phyloP scores from a whole-genome alignment of 1,140 invertebrate species.

The Apis laboriosa region DNA sequence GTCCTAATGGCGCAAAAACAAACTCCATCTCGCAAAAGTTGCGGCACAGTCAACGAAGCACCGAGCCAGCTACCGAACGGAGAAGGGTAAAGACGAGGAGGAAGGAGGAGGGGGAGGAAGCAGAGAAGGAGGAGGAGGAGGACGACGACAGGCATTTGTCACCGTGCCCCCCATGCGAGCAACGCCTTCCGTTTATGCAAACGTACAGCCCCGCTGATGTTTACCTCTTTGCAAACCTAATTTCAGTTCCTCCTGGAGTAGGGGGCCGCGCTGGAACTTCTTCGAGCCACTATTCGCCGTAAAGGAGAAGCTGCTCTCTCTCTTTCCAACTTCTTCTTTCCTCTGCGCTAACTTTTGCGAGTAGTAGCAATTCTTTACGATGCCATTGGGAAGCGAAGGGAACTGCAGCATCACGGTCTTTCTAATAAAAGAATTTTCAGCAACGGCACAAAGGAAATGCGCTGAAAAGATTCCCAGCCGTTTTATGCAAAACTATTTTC shows the following conservation, averaged over 20 bases:
- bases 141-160: conserved; percentile 76
- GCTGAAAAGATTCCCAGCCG: background rate
- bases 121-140: conserved; percentile 43
- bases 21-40: conserved; percentile 69
- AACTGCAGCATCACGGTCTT: conserved; percentile 51
- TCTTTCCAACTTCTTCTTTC: conserved; percentile 41
- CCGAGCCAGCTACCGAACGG: conserved; percentile 31
- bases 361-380: conserved; percentile 63
- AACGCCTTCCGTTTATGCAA: conserved; percentile 78
- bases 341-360: conserved; percentile 57
- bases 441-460: conserved; percentile 29
- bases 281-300: conserved; percentile 56
- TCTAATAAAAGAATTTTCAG: conserved; percentile 63
- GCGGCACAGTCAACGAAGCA: conserved; percentile 52
- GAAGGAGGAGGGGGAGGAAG: conserved; percentile 26
- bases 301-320: conserved; percentile 38
- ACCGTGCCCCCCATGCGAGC: conserved; percentile 70
- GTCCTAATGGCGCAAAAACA: conserved; percentile 75
- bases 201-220: conserved; percentile 76
- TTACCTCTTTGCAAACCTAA: conserved; percentile 80
- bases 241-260: conserved; percentile 71
- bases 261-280: conserved; percentile 70
- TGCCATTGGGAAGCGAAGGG: conserved; percentile 62
- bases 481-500: conserved; percentile 12
- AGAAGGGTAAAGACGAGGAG: conserved; percentile 53